phyloP scores from a whole-genome alignment of 2,888 invertebrate species.

The Watsonalla binaria region DNA sequence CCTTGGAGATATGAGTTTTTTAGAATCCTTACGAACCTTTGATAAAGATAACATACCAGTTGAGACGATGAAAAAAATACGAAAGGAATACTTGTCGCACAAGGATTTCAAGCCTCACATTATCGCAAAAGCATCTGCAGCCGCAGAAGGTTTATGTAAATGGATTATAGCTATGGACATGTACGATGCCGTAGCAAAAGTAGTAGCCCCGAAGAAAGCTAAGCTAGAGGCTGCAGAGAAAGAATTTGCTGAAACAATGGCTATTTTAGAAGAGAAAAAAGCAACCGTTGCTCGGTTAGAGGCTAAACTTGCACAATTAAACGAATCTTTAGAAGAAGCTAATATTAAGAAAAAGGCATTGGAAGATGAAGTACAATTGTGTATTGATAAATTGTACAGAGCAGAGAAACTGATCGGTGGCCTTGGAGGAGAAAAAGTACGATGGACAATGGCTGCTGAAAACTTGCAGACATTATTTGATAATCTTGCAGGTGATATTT shows the following conservation, averaged over 20 bases:
- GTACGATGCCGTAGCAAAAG: slow-evolving; percentile 90
- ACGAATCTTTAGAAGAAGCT: slow-evolving; percentile 82
- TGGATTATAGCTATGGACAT: slow-evolving; percentile 95
- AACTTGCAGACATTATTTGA: slow-evolving; percentile 87
- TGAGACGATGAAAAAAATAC: slow-evolving; percentile 84
- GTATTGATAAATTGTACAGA: slow-evolving; percentile 89
- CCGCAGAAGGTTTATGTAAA: slow-evolving; percentile 94
- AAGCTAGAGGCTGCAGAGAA: slow-evolving; percentile 88
- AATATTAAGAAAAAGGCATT: slow-evolving; percentile 82
- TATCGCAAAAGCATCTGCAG: slow-evolving; percentile 93
- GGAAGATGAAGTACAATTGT: slow-evolving; percentile 86
- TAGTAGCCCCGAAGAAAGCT: slow-evolving; percentile 91
- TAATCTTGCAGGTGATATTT: slow-evolving; percentile 92
- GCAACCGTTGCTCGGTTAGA: slow-evolving; percentile 87
- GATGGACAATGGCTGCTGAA: slow-evolving; percentile 90
- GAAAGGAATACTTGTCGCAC: slow-evolving; percentile 86
- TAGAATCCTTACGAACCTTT: slow-evolving; percentile 85
- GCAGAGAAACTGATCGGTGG: slow-evolving; percentile 94
- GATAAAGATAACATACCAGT: slow-evolving; percentile 91
- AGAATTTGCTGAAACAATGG: slow-evolving; percentile 90
- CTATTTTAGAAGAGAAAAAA: slow-evolving; percentile 89
- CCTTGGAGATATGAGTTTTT: slow-evolving; percentile 88
- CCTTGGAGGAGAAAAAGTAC: slow-evolving; percentile 90
- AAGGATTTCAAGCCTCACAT: slow-evolving; percentile 88
- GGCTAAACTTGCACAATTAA: slow-evolving; percentile 84